Evolutionary conservation across 2,888 invertebrate species (phyloP).

Genomic region (Drosophila phalerata): DNA sequence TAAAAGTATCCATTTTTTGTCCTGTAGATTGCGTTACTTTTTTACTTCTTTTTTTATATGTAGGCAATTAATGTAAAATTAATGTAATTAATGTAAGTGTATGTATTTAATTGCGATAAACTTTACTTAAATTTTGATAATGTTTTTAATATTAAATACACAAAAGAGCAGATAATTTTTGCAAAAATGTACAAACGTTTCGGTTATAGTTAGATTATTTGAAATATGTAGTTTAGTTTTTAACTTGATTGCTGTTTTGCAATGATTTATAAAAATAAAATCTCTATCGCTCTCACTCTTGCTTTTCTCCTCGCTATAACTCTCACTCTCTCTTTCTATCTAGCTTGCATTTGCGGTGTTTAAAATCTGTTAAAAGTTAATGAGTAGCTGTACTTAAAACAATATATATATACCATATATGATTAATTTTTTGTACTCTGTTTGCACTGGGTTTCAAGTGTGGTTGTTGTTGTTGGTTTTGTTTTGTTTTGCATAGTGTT

Average conservation of each 20-base stretch:
- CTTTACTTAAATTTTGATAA: no score
- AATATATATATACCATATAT: conserved; percentile 20
- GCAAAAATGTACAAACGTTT: no score
- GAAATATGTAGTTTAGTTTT: neutral
- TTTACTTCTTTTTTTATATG: no score
- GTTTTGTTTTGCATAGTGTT: conserved; percentile 2
- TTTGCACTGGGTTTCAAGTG: conserved; percentile 51
- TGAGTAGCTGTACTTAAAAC: conserved; percentile 48
- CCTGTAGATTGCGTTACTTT: no score
- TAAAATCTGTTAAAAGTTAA: conserved; percentile 38
- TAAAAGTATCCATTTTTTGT: neutral
- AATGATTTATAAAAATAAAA: conserved; percentile 24
- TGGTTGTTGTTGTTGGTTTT: conserved; percentile 1
- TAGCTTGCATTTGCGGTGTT: conserved; percentile 8
- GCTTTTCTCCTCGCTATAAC: neutral
- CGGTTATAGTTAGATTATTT: neutral
- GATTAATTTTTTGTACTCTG: conserved; percentile 61
- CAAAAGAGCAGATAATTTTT: no score
- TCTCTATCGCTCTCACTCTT: conserved; percentile 26
- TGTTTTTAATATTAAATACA: no score
- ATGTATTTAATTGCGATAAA: no score
- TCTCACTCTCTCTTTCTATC: conserved; percentile 15
- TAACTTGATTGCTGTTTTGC: neutral
- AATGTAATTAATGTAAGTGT: no score
- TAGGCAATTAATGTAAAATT: no score